Evolutionary conservation across 2,797 vertebrate genomes (phyloP), one percentile per base, ranked within the genome.

Genomic region (Lacerta bilineata): DNA sequence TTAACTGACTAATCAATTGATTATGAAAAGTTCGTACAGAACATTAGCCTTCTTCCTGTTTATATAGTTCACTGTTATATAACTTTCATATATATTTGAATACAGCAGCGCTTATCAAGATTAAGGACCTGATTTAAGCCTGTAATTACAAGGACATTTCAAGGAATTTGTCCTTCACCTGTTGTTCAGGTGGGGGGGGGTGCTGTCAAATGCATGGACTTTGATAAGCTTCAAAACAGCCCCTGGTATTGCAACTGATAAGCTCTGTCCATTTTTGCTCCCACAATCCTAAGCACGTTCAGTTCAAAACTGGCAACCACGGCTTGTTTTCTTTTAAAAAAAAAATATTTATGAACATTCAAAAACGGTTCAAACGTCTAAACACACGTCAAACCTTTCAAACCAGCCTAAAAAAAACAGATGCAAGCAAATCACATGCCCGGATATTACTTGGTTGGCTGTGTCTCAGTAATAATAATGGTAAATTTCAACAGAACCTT

Each of bases 51-150:
- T 87, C 85, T 86, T 2, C 27, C 77, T 90, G 33, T 76, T 59
- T 75, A 39, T 66, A 83, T 20, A 61, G 1, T 27, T 88, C 78
- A 75, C 5, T 18, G 5, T 72, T 41, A 59, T 55, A 78, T 76
- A 80, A 23, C 59, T 61, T 61, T 66, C 2, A 36, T 7, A 41
- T 11, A 72, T 29, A 85, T 83, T 43, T 89, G 59, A 2, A 39
- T 90, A 91, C 76, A 55, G 83, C 89, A 91, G 36, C 29, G 71
- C 61, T 55, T 93, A 91, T 87, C 83, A 87, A 77, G 82, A 92
- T 92, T 93, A 91, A 85, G 66, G 80, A 59, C 93, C n/a, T 84
- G 50, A 90, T 84, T 90, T 90, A 86, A 91, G 59, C 78, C 86
- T 78, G 27, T 33, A 87, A 84, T 76, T 91, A 25, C 91, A 94